Evolutionary conservation across 2,113 vertebrate species (phyloP), one percentile per base, ranked within the genome.

Genomic region (Pterocles orientalis): DNA sequence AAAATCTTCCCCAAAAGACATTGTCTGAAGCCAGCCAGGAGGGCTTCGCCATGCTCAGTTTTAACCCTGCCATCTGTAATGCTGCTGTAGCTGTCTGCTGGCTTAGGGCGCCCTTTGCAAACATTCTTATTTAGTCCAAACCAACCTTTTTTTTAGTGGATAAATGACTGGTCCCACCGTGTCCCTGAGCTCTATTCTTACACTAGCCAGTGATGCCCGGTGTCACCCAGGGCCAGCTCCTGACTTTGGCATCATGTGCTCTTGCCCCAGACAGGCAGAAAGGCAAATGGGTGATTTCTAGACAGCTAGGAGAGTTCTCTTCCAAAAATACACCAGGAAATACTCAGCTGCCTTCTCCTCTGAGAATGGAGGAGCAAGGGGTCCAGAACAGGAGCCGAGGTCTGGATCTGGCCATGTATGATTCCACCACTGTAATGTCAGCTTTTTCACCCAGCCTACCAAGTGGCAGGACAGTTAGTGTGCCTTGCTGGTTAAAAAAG

Each of bases 291-390:
- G 29, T 79, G 65, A 53, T 79, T 94, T 95, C 89, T 92, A 87
- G 79, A 82, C 84, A 86, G 90, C 75, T 43, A 61, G 39, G 41
- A 84, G 65, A n/a, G 9, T 45, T 87, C 53, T 95, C 7, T 86
- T 92, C 90, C 89, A 95, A 92, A 92, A 94, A 94, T 82, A 89
- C 39, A 10, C 48, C 8, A n/a, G 73, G 66, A 96, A 86, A 76
- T 62, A 28, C 8, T 94, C 58, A 84, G 91, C 62, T 97, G 91
- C 73, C 66, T 21, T 31, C 39, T n/a, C n/a, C n/a, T n/a, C n/a
- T 0, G 2, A 71, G 68, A 20, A 9, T 57, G 29, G 54, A 65
- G 26, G 15, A 94, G 50, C 47, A 90, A 83, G 50, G 53, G 43
- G 53, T 91, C 65, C 66, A 86, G 73, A 61, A 56, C 18, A 16